phyloP scores from a whole-genome alignment of 2,888 invertebrate species.

The Cacoxenus indagator region DNA sequence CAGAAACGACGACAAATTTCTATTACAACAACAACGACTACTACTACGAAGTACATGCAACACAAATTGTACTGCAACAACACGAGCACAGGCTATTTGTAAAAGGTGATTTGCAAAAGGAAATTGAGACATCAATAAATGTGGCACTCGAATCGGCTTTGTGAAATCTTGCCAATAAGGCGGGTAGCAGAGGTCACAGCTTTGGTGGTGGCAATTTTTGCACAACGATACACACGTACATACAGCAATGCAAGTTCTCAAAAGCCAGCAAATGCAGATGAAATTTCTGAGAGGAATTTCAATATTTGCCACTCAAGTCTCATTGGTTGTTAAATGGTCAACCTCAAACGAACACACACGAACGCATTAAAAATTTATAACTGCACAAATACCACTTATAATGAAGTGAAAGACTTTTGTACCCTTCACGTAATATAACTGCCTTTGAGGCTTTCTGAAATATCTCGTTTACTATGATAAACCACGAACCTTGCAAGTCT shows the following conservation, averaged over 20 bases:
- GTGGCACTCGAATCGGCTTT: slow-evolving; percentile 41
- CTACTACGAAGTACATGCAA: neutral
- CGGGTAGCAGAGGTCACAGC: too few species aligned
- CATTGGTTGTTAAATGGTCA: neutral
- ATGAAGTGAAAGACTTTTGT: neutral
- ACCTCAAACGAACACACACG: neutral
- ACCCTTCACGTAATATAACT: too few species aligned
- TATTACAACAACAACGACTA: neutral
- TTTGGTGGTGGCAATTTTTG: neutral
- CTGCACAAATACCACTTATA: neutral
- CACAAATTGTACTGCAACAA: slow-evolving; percentile 27
- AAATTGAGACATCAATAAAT: slow-evolving; percentile 66
- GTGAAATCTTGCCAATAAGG: neutral
- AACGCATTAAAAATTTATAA: neutral
- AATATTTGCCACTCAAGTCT: neutral
- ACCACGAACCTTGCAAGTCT: too few species aligned
- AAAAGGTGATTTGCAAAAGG: slow-evolving; percentile 62
- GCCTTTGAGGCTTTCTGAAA: too few species aligned
- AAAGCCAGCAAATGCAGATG: neutral
- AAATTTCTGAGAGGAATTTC: neutral
- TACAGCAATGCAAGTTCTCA: neutral
- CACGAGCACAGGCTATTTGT: slow-evolving; percentile 53
- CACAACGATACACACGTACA: neutral
- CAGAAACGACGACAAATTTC: slow-evolving; percentile 26
- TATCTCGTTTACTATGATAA: too few species aligned